Base-by-base conservation (phyloP, 2,888 invertebrate genomes). In the Diploptera punctata region DNA sequence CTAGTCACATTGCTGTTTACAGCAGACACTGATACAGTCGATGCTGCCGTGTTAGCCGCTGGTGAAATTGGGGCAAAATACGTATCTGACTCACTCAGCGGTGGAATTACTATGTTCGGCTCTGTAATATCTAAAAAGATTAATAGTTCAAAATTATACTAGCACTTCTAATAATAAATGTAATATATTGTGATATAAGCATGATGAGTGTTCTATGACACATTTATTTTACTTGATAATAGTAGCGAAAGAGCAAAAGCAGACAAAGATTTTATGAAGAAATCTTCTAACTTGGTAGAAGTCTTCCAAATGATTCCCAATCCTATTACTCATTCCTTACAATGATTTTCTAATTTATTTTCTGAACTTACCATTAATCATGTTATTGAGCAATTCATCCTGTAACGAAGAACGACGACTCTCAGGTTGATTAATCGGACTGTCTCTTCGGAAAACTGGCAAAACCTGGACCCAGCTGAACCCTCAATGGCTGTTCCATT, bases 51-150 rank as follows among this genome's bases (percentile, higher is more conserved):
- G 61, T 70, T 74, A 10, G 72, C 74, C 18, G 87, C 90, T 7
- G 91, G 91, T 0, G 90, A 89, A 76, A 91, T 91, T 0, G 91
- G 91, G 44, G 90, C 89, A 81, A 92, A 91, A 80, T 90, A 89
- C 76, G 89, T 83, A 67, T 87, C 89, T 18, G 87, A 85, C 76
- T 87, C 87, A 52, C 71, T 67, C 29, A 71, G 19, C 19, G 73
- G 60, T 44, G 81, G 81, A 70, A 83, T 82, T 19, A 80, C 75
- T 73, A 84, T 81, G 75, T 79, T 78, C 69, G 86, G 82, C 77
- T 86, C 86, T 29, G 83, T 82, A 70, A 87, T 81, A 71, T 84
- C 84, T 78, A 75, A 62, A 75, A 75, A n/a, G n/a, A n/a, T n/a
- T n/a, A n/a, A n/a, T n/a, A n/a, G n/a, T n/a, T n/a, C n/a, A n/a